Evolutionary conservation across 2,797 vertebrate genomes (phyloP), one percentile per base, ranked within the genome.

Genomic region (Amphiprion clarkii): DNA sequence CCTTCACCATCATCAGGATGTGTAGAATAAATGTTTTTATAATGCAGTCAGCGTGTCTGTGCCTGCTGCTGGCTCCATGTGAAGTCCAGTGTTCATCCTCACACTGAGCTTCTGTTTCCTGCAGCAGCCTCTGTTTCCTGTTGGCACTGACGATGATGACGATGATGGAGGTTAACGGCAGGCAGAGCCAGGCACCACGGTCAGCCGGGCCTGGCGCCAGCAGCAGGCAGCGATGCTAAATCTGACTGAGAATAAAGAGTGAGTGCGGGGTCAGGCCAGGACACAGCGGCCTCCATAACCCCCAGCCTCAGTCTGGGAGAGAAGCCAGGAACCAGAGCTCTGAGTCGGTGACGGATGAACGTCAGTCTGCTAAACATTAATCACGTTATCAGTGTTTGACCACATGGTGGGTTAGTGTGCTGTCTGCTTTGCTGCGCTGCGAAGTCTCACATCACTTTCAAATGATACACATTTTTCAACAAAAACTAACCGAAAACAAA

Each of bases 21-120:
- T 48, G 48, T 42, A 36, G 31, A 8, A 14, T 29, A 13, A 40
- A 55, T 62, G 9, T 42, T 8, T 36, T 11, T 16, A 13, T 21
- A 21, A 58, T 13, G 16, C 12, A 53, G 16, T 61, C 60, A 7
- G 44, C 16, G 59, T 56, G 42, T 74, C 29, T n/a, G 51, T 68
- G 16, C 6, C 29, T 56, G 67, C 53, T 46, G 67, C 36, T 65
- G 51, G 42, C 62, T 65, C 46, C 29, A 21, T 74, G 67, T 73
- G 53, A 54, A 44, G 23, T 33, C 40, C 79, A 77, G 55, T 77
- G 76, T 78, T 83, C 49, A 44, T 75, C 58, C 17, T 55, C 83
- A 83, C 69, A 83, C 70, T 65, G 79, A 76, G 78, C 76, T 78
- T 76, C 78, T 88, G 76, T 89, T 87, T 81, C 78, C 62, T 83